Conservation (phyloP, 2,888 invertebrate genomes). For the Eilema depressum region DNA sequence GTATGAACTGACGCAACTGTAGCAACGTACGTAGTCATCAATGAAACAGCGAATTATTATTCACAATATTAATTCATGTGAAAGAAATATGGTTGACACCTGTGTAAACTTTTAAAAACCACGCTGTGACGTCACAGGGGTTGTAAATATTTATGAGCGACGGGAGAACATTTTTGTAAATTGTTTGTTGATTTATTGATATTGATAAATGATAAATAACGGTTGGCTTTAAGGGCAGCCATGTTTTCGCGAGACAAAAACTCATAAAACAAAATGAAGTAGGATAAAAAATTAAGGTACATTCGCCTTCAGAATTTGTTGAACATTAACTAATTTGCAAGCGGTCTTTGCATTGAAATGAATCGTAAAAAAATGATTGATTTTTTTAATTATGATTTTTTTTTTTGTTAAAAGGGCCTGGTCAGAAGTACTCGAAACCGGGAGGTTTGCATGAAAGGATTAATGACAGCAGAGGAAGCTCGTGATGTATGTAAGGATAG, state of each 20-base stretch:
- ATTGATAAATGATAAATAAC: constrained; percentile 41
- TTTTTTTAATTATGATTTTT: no score
- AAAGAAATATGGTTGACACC: constrained; percentile 15
- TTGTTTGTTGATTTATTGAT: constrained; percentile 40
- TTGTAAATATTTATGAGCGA: constrained; percentile 25
- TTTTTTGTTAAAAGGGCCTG: no score
- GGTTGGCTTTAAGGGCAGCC: constrained; percentile 24
- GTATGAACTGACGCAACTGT: neutral
- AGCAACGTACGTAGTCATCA: neutral
- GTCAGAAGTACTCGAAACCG: no score
- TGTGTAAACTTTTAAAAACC: constrained; percentile 12
- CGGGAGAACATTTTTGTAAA: constrained; percentile 35
- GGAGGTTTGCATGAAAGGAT: no score
- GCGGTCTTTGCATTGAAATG: no score
- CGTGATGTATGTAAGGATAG: no score
- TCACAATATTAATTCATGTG: neutral
- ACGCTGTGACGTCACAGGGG: constrained; percentile 5
- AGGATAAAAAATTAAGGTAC: constrained; percentile 14
- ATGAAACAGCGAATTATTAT: neutral
- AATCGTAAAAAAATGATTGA: no score
- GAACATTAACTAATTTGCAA: neutral
- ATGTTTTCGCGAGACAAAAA: constrained; percentile 16
- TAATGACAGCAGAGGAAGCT: no score
- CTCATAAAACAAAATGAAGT: constrained; percentile 44
- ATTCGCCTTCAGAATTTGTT: neutral